Evolutionary conservation across 2,113 vertebrate species (phyloP).

Genomic region (Bubo bubo): DNA sequence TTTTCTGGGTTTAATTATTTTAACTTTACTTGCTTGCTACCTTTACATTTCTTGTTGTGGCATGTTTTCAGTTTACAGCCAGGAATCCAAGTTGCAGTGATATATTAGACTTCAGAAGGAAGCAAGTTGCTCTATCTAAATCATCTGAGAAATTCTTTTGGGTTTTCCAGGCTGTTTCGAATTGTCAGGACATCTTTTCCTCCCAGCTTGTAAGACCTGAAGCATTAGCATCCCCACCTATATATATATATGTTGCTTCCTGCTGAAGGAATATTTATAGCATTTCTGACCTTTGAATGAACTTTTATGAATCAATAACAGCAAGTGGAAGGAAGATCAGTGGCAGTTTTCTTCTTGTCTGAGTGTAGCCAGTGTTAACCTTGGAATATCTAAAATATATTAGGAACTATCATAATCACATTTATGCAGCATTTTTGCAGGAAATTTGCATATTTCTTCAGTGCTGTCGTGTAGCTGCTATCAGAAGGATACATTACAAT

Average conservation of each 20-base stretch:
- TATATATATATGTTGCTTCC: slow-evolving; percentile 28
- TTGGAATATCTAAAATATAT: not conserved
- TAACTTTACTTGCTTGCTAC: not conserved
- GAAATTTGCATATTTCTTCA: not conserved
- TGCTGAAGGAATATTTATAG: slow-evolving; percentile 65
- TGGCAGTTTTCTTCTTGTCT: not conserved
- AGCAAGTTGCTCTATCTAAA: not conserved
- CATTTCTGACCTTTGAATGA: slow-evolving; percentile 69
- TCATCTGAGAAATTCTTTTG: slow-evolving; percentile 30
- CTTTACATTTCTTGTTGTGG: not conserved
- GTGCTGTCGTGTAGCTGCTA: not conserved
- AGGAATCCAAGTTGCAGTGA: not conserved
- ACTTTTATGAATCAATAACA: slow-evolving; percentile 37
- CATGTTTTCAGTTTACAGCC: not conserved
- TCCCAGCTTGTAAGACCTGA: not conserved
- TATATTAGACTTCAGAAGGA: slow-evolving; percentile 24
- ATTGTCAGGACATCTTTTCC: slow-evolving; percentile 21
- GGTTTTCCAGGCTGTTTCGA: not conserved
- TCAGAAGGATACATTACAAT: not conserved
- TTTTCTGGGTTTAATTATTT: slow-evolving; percentile 19
- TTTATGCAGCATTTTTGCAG: not conserved
- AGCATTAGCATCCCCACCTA: not conserved
- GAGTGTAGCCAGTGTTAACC: not conserved
- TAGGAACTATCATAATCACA: not conserved
- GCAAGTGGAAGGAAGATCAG: not conserved